A percentile compares a stretch with the other conserved stretches of the same genome.
Conservation (phyloP, 2,113 vertebrate species). For the Upupa epops region DNA sequence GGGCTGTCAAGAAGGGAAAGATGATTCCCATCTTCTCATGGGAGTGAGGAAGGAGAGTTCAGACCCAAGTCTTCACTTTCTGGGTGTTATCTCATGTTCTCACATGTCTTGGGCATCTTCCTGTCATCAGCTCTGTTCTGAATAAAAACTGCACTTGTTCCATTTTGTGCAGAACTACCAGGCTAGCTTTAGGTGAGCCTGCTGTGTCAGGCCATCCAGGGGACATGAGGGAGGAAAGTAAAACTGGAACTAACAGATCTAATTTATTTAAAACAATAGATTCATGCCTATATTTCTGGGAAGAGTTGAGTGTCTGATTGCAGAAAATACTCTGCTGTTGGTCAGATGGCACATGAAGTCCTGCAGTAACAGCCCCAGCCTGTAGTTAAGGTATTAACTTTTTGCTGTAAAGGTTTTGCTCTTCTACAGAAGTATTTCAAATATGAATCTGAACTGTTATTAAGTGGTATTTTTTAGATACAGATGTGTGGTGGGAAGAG, state of each 20-base stretch:
- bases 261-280: background rate
- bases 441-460: background rate
- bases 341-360: background rate
- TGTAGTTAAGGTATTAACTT: background rate
- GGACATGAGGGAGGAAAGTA: rapidly evolving
- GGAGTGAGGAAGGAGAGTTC: background rate
- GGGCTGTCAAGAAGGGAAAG: background rate
- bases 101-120: background rate
- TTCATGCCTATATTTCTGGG: background rate
- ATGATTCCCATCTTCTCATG: background rate
- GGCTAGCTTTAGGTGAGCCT: background rate
- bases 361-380: background rate
- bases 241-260: background rate
- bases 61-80: background rate
- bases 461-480: background rate
- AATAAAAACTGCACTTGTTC: background rate
- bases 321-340: background rate
- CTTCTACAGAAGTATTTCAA: background rate
- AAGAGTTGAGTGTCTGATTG: background rate
- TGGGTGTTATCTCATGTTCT: background rate
- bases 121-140: background rate
- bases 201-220: background rate
- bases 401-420: background rate
- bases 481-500: background rate
- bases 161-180: background rate